These are phyloP conservation scores for Morbakka virulenta DNA, from an alignment of 30 jellyfish, hydroid and myxozoan genomes.

Conservation along the genomic window DNA sequence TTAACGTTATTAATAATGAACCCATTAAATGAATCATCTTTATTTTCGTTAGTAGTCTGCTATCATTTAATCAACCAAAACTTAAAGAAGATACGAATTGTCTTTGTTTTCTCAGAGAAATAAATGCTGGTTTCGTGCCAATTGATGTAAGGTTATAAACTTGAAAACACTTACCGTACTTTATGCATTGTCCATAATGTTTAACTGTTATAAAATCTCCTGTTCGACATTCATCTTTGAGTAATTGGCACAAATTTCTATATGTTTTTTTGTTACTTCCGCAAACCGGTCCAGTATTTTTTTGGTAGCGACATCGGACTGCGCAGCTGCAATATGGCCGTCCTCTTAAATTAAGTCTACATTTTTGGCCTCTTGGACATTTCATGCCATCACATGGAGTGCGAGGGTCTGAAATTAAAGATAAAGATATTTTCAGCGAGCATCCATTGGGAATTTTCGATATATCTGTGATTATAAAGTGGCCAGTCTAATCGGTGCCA, in stretches of 20 bases:
- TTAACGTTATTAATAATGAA: too few relatives aligned
- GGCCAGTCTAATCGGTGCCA: too few relatives aligned
- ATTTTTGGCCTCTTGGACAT: constrained; percentile 42
- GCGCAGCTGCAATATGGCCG: constrained; percentile 42
- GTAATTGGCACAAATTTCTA: constrained; percentile 25
- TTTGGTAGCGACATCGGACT: not conserved
- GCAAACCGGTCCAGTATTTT: constrained; percentile 49
- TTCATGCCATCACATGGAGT: constrained; percentile 46
- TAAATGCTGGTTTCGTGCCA: too few relatives aligned
- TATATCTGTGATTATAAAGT: too few relatives aligned
- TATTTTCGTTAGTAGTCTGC: too few relatives aligned
- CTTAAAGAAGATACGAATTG: too few relatives aligned
- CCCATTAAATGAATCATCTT: too few relatives aligned
- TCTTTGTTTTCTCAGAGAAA: too few relatives aligned
- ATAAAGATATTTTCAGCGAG: too few relatives aligned
- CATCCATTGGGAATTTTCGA: too few relatives aligned
- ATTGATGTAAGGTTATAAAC: too few relatives aligned
- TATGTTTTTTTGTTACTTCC: constrained; percentile 34
- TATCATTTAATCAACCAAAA: too few relatives aligned
- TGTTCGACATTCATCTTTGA: constrained; percentile 34
- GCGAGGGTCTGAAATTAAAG: constrained; percentile 44
- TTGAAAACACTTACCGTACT: constrained; percentile 21
- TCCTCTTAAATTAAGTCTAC: constrained; percentile 3
- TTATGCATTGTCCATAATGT: constrained; percentile 37
- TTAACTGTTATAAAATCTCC: constrained; percentile 37